phyloP scores from a whole-genome alignment of 2,888 invertebrate genomes.

The Cyclophora albipunctata region DNA sequence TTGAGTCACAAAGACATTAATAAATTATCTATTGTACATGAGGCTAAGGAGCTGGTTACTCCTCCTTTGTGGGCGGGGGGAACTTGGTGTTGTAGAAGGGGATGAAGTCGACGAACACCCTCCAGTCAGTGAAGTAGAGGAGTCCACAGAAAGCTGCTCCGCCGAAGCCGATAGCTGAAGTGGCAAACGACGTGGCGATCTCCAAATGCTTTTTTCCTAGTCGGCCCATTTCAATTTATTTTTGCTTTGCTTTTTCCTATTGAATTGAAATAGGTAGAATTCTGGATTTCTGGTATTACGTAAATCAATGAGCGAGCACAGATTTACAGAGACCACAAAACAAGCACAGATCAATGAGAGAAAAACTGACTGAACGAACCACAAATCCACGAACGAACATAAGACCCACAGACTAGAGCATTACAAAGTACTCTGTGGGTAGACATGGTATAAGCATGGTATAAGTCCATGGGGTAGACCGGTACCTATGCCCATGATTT shows the following conservation, averaged over 20 bases:
- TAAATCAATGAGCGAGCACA: slow-evolving; percentile 16
- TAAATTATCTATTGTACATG: not conserved
- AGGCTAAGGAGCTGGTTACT: slow-evolving; percentile 24
- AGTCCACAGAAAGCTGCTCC: slow-evolving; percentile 76
- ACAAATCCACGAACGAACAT: not conserved
- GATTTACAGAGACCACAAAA: too few species aligned
- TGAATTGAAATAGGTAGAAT: not conserved
- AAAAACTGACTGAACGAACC: not conserved
- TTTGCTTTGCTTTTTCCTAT: not conserved
- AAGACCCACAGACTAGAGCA: too few species aligned
- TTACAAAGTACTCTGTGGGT: too few species aligned
- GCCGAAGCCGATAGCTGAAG: slow-evolving; percentile 79
- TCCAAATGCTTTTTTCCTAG: slow-evolving; percentile 79
- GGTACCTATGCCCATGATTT: too few species aligned
- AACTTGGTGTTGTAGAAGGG: slow-evolving; percentile 87
- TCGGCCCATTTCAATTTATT: slow-evolving; percentile 37
- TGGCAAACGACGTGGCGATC: slow-evolving; percentile 65
- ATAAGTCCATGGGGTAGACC: too few species aligned
- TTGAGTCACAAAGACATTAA: not conserved
- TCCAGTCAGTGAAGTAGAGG: slow-evolving; percentile 88
- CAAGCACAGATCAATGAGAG: too few species aligned
- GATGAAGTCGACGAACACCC: slow-evolving; percentile 79
- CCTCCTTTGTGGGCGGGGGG: slow-evolving; percentile 45
- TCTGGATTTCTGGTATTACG: slow-evolving; percentile 19
- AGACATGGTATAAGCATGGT: too few species aligned